Conservation (phyloP, 2,113 vertebrate species). For the Arenaria interpres region DNA sequence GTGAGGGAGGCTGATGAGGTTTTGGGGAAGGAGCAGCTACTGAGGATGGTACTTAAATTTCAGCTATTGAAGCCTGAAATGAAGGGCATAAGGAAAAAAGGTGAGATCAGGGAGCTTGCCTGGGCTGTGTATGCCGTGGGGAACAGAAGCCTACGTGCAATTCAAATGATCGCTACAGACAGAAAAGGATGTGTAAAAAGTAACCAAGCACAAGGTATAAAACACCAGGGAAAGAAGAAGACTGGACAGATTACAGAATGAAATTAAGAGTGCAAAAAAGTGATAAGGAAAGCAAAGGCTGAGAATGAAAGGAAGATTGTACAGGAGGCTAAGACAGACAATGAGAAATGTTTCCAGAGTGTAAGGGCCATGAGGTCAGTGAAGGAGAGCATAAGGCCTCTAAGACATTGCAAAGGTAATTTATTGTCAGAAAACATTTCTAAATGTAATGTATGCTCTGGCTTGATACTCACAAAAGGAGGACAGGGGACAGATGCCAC, state of each 20-base stretch:
- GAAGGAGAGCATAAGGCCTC: slow-evolving; percentile 40
- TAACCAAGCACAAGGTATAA: neutral
- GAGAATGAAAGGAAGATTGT: slow-evolving; percentile 58
- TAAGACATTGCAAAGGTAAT: slow-evolving; percentile 70
- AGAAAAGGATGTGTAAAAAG: neutral
- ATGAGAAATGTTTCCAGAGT: slow-evolving; percentile 66
- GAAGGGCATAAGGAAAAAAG: neutral
- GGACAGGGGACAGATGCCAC: slow-evolving; percentile 69
- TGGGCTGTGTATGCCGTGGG: accelerated
- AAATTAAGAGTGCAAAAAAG: slow-evolving; percentile 22
- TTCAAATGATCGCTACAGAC: neutral
- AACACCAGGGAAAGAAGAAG: neutral
- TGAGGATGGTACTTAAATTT: neutral
- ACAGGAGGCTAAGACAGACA: slow-evolving; percentile 55
- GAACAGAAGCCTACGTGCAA: neutral
- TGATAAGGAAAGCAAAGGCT: slow-evolving; percentile 64
- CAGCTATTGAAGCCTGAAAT: neutral
- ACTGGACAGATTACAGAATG: neutral
- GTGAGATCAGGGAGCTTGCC: neutral
- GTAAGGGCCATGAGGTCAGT: slow-evolving; percentile 13
- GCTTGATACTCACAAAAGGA: slow-evolving; percentile 71
- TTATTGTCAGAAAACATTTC: slow-evolving; percentile 72
- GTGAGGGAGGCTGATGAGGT: neutral
- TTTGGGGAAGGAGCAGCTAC: neutral
- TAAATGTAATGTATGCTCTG: slow-evolving; percentile 64